Conservation (phyloP, 2,888 invertebrate species). For the Ichneumon xanthorius region DNA sequence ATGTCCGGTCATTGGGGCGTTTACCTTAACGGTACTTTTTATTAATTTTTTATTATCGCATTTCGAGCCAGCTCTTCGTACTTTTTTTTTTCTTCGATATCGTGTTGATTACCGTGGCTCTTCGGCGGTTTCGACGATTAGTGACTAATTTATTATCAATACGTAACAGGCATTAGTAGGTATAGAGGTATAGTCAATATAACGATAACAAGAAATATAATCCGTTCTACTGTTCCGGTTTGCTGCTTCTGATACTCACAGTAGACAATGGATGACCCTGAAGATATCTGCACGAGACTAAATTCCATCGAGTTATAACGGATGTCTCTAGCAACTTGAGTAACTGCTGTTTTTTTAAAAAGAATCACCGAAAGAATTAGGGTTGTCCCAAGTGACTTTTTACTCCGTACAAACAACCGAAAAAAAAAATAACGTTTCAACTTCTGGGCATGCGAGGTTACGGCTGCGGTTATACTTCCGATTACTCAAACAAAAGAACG, state of each 20-base stretch:
- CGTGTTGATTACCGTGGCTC: slow-evolving; percentile 36
- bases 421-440: too few species aligned
- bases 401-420: too few species aligned
- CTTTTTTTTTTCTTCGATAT: slow-evolving; percentile 6
- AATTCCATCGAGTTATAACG: too few species aligned
- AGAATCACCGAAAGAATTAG: too few species aligned
- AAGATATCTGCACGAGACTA: too few species aligned
- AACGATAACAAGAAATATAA: slow-evolving; percentile 56
- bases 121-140: slow-evolving; percentile 16
- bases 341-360: too few species aligned
- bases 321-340: too few species aligned
- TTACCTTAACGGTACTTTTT: slow-evolving; percentile 9
- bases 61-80: neutral
- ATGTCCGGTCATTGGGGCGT: too few species aligned
- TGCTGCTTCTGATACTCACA: slow-evolving; percentile 26
- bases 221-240: slow-evolving; percentile 55
- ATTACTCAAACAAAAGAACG: too few species aligned
- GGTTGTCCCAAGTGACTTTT: too few species aligned
- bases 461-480: too few species aligned
- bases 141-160: slow-evolving; percentile 41
- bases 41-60: neutral
- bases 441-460: too few species aligned
- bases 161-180: slow-evolving; percentile 53
- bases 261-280: slow-evolving; percentile 16
- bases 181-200: slow-evolving; percentile 43